Percentiles rank a stretch among this genome's conserved stretches.
These are phyloP conservation scores for Cyphomyrmex costatus DNA, from an alignment of 1,140 invertebrate species.

Conservation along the genomic window DNA sequence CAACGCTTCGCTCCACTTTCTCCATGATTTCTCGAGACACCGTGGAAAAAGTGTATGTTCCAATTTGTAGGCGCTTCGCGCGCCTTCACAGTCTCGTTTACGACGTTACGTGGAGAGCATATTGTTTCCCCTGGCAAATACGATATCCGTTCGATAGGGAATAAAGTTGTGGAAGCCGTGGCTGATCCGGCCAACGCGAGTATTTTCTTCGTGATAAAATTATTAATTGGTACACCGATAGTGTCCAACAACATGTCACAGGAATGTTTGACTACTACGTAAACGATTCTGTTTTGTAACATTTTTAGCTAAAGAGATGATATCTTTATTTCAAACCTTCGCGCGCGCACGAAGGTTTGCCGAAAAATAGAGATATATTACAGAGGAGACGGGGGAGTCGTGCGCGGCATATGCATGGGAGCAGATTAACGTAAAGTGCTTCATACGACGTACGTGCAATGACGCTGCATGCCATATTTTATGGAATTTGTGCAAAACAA, in stretches of 20 bases:
- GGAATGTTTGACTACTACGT: not conserved
- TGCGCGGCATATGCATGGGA: conserved; percentile 16
- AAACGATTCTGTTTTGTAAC: not conserved
- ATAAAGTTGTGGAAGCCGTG: conserved; percentile 22
- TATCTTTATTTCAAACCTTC: conserved; percentile 6
- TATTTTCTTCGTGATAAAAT: not conserved
- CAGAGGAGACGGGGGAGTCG: not conserved
- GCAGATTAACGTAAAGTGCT: conserved; percentile 58
- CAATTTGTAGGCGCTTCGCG: conserved; percentile 60
- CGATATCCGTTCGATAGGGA: conserved; percentile 26
- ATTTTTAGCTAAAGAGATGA: not conserved
- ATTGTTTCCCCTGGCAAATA: conserved; percentile 54
- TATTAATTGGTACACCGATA: conserved; percentile 31
- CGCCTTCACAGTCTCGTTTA: conserved; percentile 70
- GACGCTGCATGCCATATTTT: conserved; percentile 47
- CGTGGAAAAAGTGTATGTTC: conserved; percentile 46
- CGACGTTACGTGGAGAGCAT: conserved; percentile 72
- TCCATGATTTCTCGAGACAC: conserved; percentile 40
- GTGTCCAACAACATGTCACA: not conserved
- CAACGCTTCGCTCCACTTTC: conserved; percentile 28
- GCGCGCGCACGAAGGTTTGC: not conserved
- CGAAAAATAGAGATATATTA: conserved; percentile 50
- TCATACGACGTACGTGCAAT: conserved; percentile 48
- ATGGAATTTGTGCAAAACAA: conserved; percentile 53
- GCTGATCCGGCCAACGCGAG: not conserved